Conservation (phyloP, 30 jellyfish, hydroid and myxozoan genomes). For the Pseudorhiza aurosa region DNA sequence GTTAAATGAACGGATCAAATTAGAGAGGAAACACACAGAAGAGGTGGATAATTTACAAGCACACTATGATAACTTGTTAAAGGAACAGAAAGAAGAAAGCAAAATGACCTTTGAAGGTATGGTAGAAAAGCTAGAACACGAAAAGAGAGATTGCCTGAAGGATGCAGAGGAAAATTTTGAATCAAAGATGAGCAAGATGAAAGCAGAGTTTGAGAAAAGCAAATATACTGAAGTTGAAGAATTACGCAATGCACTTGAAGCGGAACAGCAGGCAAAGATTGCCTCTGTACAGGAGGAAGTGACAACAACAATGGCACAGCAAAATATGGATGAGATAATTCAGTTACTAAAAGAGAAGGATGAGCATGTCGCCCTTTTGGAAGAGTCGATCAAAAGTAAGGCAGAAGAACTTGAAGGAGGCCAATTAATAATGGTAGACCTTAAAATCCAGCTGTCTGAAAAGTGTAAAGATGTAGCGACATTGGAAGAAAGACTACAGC, state of each 20-base stretch:
- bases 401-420: conserved; percentile 2
- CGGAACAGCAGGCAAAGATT: conserved; percentile 9
- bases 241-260: neutral
- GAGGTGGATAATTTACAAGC: conserved; percentile 66
- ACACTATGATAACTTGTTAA: conserved; percentile 39
- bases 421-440: neutral
- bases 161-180: conserved; percentile 4
- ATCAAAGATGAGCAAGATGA: conserved; percentile 1
- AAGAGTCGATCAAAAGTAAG: neutral
- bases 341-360: conserved; percentile 1
- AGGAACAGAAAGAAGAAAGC: conserved; percentile 47
- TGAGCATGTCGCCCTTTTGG: neutral
- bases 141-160: conserved; percentile 17
- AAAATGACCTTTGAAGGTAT: conserved; percentile 20
- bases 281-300: conserved; percentile 24
- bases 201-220: neutral
- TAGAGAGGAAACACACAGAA: conserved; percentile 11
- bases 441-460: neutral
- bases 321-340: conserved; percentile 14
- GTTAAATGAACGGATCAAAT: neutral
- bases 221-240: neutral
- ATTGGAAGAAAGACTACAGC: neutral
- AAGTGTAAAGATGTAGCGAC: conserved; percentile 4
- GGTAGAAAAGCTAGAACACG: conserved; percentile 43
- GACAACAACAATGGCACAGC: conserved; percentile 5